A percentile compares a stretch with the other conserved stretches of the same genome.
Conservation (phyloP, 2,888 invertebrate species). For the Morpho deidamia region DNA sequence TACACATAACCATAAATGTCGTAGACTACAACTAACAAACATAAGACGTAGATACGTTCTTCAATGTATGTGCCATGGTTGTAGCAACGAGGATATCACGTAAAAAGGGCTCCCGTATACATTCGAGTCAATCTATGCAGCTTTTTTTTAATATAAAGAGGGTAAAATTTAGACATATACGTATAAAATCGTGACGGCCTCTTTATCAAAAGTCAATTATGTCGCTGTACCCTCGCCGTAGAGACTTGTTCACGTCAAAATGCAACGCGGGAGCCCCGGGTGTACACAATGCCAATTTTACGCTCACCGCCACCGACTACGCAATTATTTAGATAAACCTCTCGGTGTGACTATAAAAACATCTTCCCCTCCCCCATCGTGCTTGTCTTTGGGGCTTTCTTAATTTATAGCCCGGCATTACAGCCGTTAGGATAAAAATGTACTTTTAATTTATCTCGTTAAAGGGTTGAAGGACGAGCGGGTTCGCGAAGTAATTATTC, state of each 20-base stretch:
- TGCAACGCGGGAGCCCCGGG: constrained; percentile 29
- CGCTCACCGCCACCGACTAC: constrained; percentile 75
- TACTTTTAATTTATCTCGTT: constrained; percentile 79
- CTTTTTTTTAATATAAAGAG: background rate
- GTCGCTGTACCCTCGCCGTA: constrained; percentile 19
- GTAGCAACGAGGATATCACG: too few relatives aligned
- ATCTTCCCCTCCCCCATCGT: constrained; percentile 67
- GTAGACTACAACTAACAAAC: too few relatives aligned
- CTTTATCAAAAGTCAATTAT: constrained; percentile 28
- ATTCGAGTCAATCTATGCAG: background rate
- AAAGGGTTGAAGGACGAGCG: constrained; percentile 76
- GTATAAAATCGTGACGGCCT: background rate
- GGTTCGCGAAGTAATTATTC: constrained; percentile 76
- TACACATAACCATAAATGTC: too few relatives aligned
- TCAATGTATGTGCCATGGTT: too few relatives aligned
- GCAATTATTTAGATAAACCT: constrained; percentile 79
- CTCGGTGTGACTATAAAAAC: constrained; percentile 77
- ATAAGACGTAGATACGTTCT: too few relatives aligned
- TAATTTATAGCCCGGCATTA: constrained; percentile 73
- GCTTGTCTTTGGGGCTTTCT: constrained; percentile 75
- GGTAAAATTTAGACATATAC: background rate
- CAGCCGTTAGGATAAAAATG: constrained; percentile 74
- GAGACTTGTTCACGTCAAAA: constrained; percentile 30
- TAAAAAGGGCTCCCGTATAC: too few relatives aligned
- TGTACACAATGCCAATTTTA: constrained; percentile 72